These are phyloP conservation scores for Tridacna gigas DNA, from an alignment of 2,888 invertebrate species.

Conservation along the genomic window DNA sequence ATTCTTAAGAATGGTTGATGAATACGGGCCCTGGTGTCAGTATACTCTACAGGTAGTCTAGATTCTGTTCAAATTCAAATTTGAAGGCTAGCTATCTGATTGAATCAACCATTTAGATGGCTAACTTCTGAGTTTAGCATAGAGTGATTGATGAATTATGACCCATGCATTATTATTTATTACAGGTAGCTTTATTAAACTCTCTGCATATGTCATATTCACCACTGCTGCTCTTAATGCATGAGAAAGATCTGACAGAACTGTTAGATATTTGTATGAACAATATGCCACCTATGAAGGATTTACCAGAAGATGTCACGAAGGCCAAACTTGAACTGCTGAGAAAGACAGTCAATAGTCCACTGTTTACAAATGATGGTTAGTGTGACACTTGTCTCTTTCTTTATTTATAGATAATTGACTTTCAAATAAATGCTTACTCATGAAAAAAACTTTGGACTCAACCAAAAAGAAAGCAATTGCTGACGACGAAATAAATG, in stretches of 20 bases:
- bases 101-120: no score
- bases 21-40: no score
- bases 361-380: slow-evolving; percentile 91
- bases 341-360: slow-evolving; percentile 91
- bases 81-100: no score
- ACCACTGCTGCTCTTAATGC: slow-evolving; percentile 88
- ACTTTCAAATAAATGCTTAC: not conserved
- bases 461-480: not conserved
- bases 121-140: no score
- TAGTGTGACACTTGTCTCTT: slow-evolving; percentile 41
- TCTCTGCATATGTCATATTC: slow-evolving; percentile 94
- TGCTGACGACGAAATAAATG: no score
- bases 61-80: no score
- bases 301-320: slow-evolving; percentile 89
- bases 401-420: not conserved
- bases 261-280: slow-evolving; percentile 93
- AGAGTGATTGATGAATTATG: no score
- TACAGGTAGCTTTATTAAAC: slow-evolving; percentile 91
- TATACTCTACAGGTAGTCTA: no score
- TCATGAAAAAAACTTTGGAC: not conserved
- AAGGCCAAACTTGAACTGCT: slow-evolving; percentile 93
- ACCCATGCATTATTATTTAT: slow-evolving; percentile 23
- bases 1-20: no score
- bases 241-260: slow-evolving; percentile 91
- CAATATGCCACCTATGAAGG: slow-evolving; percentile 89